A percentile compares a stretch with the other conserved stretches of the same genome.
Conservation (phyloP, 2,113 vertebrate species). For the Neofelis nebulosa region DNA sequence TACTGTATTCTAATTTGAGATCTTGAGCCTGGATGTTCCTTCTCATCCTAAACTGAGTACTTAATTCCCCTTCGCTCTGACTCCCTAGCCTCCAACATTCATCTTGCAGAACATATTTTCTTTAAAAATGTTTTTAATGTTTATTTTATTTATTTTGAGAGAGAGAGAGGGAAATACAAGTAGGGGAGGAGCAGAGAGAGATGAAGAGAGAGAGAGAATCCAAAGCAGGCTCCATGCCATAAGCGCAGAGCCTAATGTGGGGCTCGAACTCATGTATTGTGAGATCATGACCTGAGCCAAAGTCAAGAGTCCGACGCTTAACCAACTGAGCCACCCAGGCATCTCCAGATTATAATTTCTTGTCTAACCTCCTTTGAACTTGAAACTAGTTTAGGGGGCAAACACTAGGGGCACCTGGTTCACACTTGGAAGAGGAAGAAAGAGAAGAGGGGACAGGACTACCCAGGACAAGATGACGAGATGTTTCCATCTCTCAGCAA, state of each 20-base stretch:
- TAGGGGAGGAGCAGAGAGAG: no score
- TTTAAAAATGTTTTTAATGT: neutral
- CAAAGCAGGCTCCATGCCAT: no score
- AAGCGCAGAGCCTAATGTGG: no score
- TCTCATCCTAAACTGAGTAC: neutral
- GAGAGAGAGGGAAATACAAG: no score
- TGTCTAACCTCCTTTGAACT: neutral
- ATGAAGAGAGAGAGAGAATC: no score
- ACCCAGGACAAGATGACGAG: neutral
- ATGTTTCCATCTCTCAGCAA: neutral
- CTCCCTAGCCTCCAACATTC: neutral
- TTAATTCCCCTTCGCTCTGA: neutral
- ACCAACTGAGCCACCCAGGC: no score
- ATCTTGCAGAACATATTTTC: neutral
- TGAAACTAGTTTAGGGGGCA: neutral
- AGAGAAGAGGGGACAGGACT: neutral
- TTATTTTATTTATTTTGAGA: no score
- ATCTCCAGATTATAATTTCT: neutral
- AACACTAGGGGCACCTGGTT: neutral
- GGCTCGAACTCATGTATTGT: no score
- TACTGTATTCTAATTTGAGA: neutral
- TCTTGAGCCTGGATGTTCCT: neutral
- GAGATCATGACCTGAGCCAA: no score
- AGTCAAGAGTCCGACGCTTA: no score
- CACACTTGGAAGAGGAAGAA: neutral